These are phyloP conservation scores for Urosaurus nigricauda DNA, from an alignment of 2,797 vertebrate genomes.

Conservation along the genomic window DNA sequence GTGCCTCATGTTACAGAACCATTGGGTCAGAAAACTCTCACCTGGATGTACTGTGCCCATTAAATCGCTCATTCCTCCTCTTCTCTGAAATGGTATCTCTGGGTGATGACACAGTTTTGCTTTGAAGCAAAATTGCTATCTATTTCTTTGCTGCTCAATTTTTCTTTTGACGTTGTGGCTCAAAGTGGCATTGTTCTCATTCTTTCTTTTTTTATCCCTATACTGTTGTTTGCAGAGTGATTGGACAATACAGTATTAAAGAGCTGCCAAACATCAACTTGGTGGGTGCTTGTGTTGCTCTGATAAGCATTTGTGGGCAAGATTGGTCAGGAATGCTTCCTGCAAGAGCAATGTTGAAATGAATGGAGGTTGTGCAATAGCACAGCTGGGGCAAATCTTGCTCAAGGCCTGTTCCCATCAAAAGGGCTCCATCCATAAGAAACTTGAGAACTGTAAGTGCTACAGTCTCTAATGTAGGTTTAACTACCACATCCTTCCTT, in stretches of 20 bases:
- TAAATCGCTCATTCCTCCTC: conserved; percentile 9
- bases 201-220: not conserved
- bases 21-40: not conserved
- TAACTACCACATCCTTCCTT: not conserved
- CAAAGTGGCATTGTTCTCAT: not conserved
- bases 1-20: not conserved
- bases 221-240: conserved; percentile 1
- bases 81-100: conserved; percentile 27
- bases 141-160: not conserved
- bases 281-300: conserved; percentile 5
- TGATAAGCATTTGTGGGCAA: not conserved
- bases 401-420: not conserved
- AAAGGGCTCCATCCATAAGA: not conserved
- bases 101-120: not conserved
- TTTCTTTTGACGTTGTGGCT: not conserved
- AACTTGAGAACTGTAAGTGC: not conserved
- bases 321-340: not conserved
- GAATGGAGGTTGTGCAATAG: not conserved
- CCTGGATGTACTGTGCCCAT: not conserved
- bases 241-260: not conserved
- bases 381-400: not conserved
- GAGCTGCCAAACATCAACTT: not conserved
- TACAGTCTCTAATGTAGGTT: no score
- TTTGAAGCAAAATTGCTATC: not conserved
- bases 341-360: not conserved